A percentile compares a stretch with the other conserved stretches of the same genome.
Conservation (phyloP, 2,113 vertebrate genomes). For the Chauna torquata region DNA sequence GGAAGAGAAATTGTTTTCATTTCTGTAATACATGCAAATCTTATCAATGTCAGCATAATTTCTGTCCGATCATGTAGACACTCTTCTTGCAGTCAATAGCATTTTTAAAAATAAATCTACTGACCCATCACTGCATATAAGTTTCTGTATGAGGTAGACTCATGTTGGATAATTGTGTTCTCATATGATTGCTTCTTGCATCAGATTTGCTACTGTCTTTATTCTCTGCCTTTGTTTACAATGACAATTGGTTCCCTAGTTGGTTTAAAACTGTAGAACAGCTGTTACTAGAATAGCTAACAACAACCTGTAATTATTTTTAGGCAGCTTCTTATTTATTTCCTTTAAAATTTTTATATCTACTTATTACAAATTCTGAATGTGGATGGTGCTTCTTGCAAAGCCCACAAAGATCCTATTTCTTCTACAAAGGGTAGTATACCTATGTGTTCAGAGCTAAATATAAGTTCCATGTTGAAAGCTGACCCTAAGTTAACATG, state of each 20-base stretch:
- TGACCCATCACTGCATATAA: background rate
- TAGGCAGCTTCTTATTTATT: background rate
- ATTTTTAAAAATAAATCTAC: background rate
- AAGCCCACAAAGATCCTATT: background rate
- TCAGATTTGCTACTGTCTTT: background rate
- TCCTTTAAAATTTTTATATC: background rate
- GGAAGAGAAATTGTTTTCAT: background rate
- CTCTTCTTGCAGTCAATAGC: background rate
- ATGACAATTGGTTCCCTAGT: background rate
- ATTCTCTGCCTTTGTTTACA: background rate
- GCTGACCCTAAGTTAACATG: background rate
- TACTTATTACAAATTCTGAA: background rate
- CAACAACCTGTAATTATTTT: background rate
- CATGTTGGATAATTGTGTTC: background rate
- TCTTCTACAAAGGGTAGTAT: background rate
- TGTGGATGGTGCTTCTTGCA: background rate
- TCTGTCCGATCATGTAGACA: fast-evolving
- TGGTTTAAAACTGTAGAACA: background rate
- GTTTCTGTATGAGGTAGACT: background rate
- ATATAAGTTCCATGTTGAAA: background rate
- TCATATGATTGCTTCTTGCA: background rate
- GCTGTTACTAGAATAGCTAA: background rate
- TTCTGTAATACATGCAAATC: background rate
- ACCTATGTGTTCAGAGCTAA: background rate
- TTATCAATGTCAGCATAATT: background rate